These are phyloP conservation scores for Lasiurus borealis DNA, from an alignment of 2,113 vertebrate species.

Conservation along the genomic window DNA sequence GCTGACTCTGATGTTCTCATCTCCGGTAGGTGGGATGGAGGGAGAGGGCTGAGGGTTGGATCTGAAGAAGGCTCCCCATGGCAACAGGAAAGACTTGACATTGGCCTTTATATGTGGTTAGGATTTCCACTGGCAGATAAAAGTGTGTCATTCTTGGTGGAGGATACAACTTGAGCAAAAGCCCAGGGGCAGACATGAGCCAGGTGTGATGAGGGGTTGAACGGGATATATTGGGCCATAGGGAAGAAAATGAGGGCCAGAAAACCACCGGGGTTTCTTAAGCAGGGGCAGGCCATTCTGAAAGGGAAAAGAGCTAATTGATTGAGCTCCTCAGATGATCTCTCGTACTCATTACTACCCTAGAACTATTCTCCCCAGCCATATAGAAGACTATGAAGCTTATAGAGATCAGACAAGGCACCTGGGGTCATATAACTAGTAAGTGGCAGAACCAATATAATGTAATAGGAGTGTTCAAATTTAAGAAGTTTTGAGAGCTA, in stretches of 20 bases:
- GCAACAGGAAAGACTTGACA: background rate
- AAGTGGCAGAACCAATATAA: background rate
- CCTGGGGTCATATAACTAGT: background rate
- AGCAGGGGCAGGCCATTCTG: background rate
- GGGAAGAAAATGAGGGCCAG: background rate
- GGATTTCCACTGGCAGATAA: background rate
- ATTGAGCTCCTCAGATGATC: background rate
- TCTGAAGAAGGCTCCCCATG: background rate
- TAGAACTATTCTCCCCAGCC: background rate
- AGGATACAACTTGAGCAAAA: background rate
- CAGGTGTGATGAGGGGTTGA: background rate
- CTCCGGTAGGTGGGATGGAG: background rate
- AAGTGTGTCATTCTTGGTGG: background rate
- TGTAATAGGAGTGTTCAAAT: background rate
- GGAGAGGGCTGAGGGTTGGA: background rate
- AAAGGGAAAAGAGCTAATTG: background rate
- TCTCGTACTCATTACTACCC: background rate
- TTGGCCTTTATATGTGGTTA: background rate
- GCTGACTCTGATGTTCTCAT: background rate
- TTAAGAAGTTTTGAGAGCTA: conserved; percentile 18
- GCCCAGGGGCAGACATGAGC: background rate
- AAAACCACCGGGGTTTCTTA: background rate
- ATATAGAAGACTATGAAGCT: background rate
- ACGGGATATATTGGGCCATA: background rate
- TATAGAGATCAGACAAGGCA: background rate